A percentile compares a stretch with the other conserved stretches of the same genome.
Conservation (phyloP, 1,140 invertebrate species). For the Drosophila tristis region DNA sequence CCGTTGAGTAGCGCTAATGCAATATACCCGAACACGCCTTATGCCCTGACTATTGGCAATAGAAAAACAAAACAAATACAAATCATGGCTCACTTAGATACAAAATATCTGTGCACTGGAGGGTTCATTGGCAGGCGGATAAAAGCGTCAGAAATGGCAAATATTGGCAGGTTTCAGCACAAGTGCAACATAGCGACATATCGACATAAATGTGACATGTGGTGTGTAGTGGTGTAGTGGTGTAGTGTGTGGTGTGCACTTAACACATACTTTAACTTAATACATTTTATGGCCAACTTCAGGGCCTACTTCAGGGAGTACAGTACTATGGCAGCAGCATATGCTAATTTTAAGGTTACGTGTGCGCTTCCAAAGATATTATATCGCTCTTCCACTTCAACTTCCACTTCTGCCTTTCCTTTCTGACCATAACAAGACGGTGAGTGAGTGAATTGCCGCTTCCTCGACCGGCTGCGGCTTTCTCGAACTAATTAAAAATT, state of each 20-base stretch:
- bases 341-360: constrained; percentile 64
- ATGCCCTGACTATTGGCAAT: constrained; percentile 23
- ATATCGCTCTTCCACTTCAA: constrained; percentile 7
- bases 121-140: too few relatives aligned
- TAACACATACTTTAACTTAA: constrained; percentile 69
- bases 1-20: constrained; percentile 5
- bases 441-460: neutral
- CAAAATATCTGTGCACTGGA: too few relatives aligned
- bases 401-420: neutral
- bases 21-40: neutral
- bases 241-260: constrained; percentile 53
- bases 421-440: neutral
- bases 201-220: constrained; percentile 38
- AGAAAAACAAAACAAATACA: constrained; percentile 30
- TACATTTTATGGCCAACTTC: constrained; percentile 51
- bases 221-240: constrained; percentile 16
- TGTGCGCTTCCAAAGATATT: constrained; percentile 49
- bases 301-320: constrained; percentile 9
- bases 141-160: too few relatives aligned
- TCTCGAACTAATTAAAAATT: constrained; percentile 80
- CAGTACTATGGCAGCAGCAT: constrained; percentile 36
- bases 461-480: constrained; percentile 40
- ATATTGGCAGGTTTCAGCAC: too few relatives aligned
- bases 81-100: too few relatives aligned
- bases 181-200: constrained; percentile 11